Evolutionary conservation across 2,888 invertebrate genomes (phyloP), one percentile per base, ranked within the genome.

Genomic region (Seira sanloemensis): DNA sequence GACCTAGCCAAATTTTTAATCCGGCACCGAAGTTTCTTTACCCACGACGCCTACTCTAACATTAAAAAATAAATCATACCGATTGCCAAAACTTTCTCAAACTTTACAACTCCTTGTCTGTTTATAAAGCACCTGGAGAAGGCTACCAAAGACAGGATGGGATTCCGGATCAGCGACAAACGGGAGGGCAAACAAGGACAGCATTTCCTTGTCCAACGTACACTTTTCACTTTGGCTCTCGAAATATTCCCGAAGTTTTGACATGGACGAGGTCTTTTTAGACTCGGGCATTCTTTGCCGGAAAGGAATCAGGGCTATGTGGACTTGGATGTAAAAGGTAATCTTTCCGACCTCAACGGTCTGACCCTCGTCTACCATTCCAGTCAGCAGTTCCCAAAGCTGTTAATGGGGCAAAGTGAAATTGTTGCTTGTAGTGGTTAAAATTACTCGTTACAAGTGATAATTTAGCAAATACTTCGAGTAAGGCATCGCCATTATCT

Each of bases 171-270:
- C 88, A 1, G 84, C 68, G 0, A 89, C 88, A 81, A 87, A 89
- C 27, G 89, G 89, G 0, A 89, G 86, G 1, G 89, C 89, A 78
- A 88, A 89, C 0, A 87, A 69, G 1, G 88, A 81, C 9, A 88
- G 77, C 85, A 87, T 87, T 74, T 88, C 87, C 50, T 84, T 85
- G 76, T 88, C 88, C 21, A 86, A 85, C 16, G 87, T 79, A 67
- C 86, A 85, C n/a, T 86, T 86, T 46, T 88, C 85, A n/a, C 85
- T 81, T 27, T 86, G 84, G 2, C 85, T 77, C 67, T 89, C 79
- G 58, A 88, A 88, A 62, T 86, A 88, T n/a, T 86, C 85, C 16
- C 86, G 25, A 0, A 89, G 73, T 19, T 78, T 67, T 23, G 67
- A 27, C 86, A 89, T 85, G 1, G 86, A 71, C 9, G 68, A 69